Percentiles rank a stretch among this genome's conserved stretches.
Evolutionary conservation across 2,113 vertebrate genomes (phyloP).

Genomic region (Crotalus horridus): DNA sequence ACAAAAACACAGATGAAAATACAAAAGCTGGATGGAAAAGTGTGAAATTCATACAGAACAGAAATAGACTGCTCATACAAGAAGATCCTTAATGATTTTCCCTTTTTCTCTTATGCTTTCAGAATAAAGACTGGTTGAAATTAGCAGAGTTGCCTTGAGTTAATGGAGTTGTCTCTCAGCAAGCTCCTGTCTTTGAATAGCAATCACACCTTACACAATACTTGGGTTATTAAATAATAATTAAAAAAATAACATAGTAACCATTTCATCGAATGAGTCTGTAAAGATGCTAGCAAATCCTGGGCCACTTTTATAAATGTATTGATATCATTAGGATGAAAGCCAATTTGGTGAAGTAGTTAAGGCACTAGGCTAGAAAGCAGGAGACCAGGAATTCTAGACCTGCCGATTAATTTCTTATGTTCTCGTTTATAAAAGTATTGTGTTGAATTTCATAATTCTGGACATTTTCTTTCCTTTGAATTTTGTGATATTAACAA

Average conservation of each 20-base stretch:
- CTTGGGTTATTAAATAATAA: neutral
- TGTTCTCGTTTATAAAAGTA: constrained; percentile 45
- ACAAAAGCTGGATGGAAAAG: neutral
- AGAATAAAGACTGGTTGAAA: neutral
- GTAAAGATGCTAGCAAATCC: constrained; percentile 6
- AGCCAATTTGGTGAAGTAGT: neutral
- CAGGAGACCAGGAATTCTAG: neutral
- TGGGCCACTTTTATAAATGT: constrained; percentile 24
- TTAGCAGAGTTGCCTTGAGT: neutral
- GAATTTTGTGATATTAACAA: neutral
- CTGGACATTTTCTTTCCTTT: constrained; percentile 5
- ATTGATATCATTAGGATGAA: neutral
- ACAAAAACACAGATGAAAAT: neutral
- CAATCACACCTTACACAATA: neutral
- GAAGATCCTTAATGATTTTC: neutral
- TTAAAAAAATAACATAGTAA: neutral
- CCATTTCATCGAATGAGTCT: neutral
- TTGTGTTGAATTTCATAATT: constrained; percentile 42
- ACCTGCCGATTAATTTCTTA: constrained; percentile 14
- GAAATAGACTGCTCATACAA: neutral
- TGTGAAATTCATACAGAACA: no score
- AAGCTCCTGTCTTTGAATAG: neutral
- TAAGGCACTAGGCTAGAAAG: neutral
- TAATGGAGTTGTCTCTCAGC: neutral
- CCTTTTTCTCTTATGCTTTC: neutral